Percentiles rank a stretch among this genome's conserved stretches.
Evolutionary conservation across 2,888 invertebrate species (phyloP).

Genomic region (Chrysolina oricalcia): DNA sequence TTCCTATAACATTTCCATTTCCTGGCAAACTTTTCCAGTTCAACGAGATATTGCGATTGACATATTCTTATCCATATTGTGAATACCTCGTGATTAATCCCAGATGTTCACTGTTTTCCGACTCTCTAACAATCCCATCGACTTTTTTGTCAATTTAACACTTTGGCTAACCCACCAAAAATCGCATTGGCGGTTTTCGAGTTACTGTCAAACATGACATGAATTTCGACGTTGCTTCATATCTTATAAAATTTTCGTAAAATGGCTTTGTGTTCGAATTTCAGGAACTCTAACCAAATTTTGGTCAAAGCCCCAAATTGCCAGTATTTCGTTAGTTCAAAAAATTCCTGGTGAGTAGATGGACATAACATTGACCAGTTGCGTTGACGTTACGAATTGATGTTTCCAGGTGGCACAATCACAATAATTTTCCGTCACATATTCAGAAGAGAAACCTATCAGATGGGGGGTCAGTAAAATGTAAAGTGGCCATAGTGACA

Average conservation of each 20-base stretch:
- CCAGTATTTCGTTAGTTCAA: neutral
- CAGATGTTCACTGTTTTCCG: too few species aligned
- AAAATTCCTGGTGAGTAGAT: conserved; percentile 13
- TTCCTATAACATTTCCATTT: too few species aligned
- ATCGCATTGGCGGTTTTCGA: neutral
- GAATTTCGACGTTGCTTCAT: neutral
- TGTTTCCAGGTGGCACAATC: conserved; percentile 20
- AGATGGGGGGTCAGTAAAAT: conserved; percentile 72
- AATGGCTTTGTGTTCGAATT: conserved; percentile 33
- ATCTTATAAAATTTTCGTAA: conserved; percentile 31
- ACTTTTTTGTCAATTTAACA: neutral
- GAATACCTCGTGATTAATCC: too few species aligned
- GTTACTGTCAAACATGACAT: conserved; percentile 30
- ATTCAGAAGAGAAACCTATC: conserved; percentile 6
- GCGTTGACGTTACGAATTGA: neutral
- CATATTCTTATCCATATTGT: too few species aligned
- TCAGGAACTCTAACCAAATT: conserved; percentile 4
- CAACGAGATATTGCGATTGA: too few species aligned
- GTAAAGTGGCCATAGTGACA: conserved; percentile 81
- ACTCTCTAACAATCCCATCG: too few species aligned
- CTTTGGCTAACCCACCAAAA: neutral
- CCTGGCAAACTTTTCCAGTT: too few species aligned
- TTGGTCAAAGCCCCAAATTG: conserved; percentile 5
- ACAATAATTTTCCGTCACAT: neutral
- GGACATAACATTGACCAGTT: neutral